Evolutionary conservation across 2,888 invertebrate species (phyloP), one percentile per base, ranked within the genome.

Genomic region (Autographa pulchrina): DNA sequence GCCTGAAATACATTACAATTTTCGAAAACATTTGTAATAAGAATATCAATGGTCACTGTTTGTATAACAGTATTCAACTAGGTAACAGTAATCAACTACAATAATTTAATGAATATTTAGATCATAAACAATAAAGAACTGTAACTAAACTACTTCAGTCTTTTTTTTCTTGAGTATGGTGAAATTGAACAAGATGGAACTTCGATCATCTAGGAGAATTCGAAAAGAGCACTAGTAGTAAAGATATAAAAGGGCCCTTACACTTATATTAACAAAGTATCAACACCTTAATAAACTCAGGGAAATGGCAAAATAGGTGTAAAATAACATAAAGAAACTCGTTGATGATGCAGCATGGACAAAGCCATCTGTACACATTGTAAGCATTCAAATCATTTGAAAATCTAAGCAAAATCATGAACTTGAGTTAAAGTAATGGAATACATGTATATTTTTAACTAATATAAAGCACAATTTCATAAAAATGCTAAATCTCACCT

Each of bases 341-440:
- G 85, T 90, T 90, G 90, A 90, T 87, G 89, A 89, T 91, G 89
- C 87, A 91, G 90, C 90, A 89, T 89, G 88, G 74, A 81, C 75
- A 75, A 69, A 69, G 75, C 62, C 25, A 73, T 35, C 60, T 18
- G 25, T 48, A 68, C 52, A 3, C n/a, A 25, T 41, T 69, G 20
- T 16, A 54, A 11, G 31, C 4, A 3, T 62, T 1, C n/a, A 25
- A 31, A 62, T 62, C n/a, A 20, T 32, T 41, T 54, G 7, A 18
- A 61, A 1, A 59, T 31, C 0, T 16, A 41, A 59, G 62, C 48
- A 20, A 32, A 18, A 41, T 59, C 2, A 43, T 62, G 8, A 20
- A 54, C 13, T 65, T 8, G 2, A 25, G 0, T 18, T 5, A 56
- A 38, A 60, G 65, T 63, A 14, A 20, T 9, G 8, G 0, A 52